These are phyloP conservation scores for Periparus ater DNA, from an alignment of 2,797 vertebrate species.

Conservation along the genomic window DNA sequence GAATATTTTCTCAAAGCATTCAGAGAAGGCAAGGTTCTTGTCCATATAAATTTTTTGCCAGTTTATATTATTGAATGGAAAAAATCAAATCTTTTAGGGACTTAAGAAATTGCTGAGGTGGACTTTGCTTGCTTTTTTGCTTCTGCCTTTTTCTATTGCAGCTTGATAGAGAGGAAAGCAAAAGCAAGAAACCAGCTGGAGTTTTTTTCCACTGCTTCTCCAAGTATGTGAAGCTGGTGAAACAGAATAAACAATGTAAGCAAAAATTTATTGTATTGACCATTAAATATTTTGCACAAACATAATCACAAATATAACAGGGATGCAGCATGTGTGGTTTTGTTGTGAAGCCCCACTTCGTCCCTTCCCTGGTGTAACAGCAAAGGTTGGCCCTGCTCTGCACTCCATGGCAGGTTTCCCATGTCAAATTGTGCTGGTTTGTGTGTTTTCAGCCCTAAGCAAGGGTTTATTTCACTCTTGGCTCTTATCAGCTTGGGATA, in stretches of 20 bases:
- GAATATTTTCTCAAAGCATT: neutral
- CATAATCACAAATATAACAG: neutral
- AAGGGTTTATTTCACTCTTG: neutral
- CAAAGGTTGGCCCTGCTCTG: neutral
- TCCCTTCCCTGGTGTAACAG: neutral
- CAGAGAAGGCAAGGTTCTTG: neutral
- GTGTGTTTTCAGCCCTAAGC: neutral
- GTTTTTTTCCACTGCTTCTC: neutral
- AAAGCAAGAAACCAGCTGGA: neutral
- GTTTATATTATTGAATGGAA: neutral
- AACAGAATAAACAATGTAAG: neutral
- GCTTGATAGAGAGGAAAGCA: neutral
- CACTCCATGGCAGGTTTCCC: neutral
- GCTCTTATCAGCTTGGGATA: neutral
- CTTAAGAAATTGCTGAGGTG: neutral
- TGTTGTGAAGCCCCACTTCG: neutral
- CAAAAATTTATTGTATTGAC: neutral
- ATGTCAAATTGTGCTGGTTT: neutral
- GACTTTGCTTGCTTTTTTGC: neutral
- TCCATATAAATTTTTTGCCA: neutral
- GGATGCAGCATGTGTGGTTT: fast-evolving
- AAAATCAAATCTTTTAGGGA: neutral
- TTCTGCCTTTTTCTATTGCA: neutral
- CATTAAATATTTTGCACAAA: neutral
- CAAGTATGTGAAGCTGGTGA: neutral